Base-by-base conservation (phyloP, 1,140 invertebrate genomes). In the Conus ventricosus region DNA sequence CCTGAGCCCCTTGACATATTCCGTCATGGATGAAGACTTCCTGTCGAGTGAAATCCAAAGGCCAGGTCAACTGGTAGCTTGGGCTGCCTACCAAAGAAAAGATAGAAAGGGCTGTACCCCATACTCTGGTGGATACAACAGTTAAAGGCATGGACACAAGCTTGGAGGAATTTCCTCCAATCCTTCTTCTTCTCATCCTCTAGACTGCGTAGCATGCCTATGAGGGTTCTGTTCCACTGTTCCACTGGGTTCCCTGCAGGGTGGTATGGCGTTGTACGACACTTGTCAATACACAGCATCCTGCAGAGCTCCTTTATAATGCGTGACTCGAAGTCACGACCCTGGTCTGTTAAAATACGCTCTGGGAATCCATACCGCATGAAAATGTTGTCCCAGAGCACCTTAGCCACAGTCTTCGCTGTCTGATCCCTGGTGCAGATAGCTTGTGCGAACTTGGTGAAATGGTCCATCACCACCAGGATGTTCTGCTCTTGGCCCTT, bases 121-220 rank as follows among this genome's bases (percentile, higher is more conserved):
- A 89, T 90, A 75, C 55, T 88, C 15, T 89, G 81, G 76, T 91
- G 90, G 23, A 76, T 84, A 20, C 85, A 90, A 27, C 84, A 88
- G 87, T 91, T 91, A 83, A 90, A 90, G 4, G 90, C 90, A 88
- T 91, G 89, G 1, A 90, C 89, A 11, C 90, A 17, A 17, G 90
- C 10, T 0, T 84, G 51, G 8, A 92, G 53, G 84, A 88, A 53
- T 3, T 85, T 51, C 78, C 88, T 90, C 91, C 90, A 90, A 63
- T 91, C 78, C 2, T 23, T 2, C 87, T 92, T 92, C 63, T 90
- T 15, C 20, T 88, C 57, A 60, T 88, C 63, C 5, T 84, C 85
- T n/a, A 92, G 80, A 54, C 90, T 92, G 39, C 89, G 88, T 17
- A 91, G 85, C 90, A 91, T 91, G n/a, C 78, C 27, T 5, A 88